Percentiles rank a stretch among this genome's conserved stretches.
phyloP scores from a whole-genome alignment of 1,140 invertebrate genomes.

The Philaenus spumarius region DNA sequence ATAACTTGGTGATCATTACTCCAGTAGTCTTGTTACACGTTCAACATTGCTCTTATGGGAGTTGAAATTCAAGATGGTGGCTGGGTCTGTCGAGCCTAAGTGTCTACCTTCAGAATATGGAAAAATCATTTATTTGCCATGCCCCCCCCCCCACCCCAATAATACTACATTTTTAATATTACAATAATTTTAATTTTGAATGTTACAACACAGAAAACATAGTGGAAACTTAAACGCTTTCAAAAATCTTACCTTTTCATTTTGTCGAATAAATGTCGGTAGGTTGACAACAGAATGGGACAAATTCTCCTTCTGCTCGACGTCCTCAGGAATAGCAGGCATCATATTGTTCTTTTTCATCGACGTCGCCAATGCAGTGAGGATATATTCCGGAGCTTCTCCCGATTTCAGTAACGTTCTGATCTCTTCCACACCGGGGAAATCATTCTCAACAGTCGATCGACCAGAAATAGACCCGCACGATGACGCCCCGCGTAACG shows the following conservation, averaged over 20 bases:
- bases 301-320: constrained; percentile 30
- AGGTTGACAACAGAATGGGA: constrained; percentile 59
- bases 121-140: too few species aligned
- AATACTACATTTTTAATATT: too few species aligned
- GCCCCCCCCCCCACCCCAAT: too few species aligned
- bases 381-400: constrained; percentile 54
- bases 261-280: constrained; percentile 62
- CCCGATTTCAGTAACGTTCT: constrained; percentile 56
- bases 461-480: constrained; percentile 41
- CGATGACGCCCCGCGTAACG: constrained; percentile 39
- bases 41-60: too few species aligned
- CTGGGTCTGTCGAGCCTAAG: too few species aligned
- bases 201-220: too few species aligned
- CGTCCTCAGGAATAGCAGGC: constrained; percentile 32
- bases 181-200: too few species aligned
- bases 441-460: constrained; percentile 43
- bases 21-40: too few species aligned
- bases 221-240: too few species aligned
- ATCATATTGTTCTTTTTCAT: constrained; percentile 39
- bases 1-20: too few species aligned
- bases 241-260: constrained; percentile 56
- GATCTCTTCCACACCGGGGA: constrained; percentile 57
- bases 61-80: too few species aligned
- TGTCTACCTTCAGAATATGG: too few species aligned
- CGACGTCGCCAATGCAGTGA: constrained; percentile 53